Evolutionary conservation across 2,888 invertebrate species (phyloP).

Genomic region (Nasonia oneida): DNA sequence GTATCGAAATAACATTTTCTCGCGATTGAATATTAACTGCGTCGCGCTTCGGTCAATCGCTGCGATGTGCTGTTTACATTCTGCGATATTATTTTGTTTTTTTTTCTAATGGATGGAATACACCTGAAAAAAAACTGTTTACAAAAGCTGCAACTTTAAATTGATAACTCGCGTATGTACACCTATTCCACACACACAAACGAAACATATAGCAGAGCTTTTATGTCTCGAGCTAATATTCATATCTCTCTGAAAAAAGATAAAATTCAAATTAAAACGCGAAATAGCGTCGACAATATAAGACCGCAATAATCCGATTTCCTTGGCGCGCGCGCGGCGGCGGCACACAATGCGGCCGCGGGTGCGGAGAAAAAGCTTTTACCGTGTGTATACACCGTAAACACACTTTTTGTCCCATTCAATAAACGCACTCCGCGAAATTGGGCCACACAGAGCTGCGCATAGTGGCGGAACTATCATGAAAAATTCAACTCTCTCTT

Average conservation of each 20-base stretch:
- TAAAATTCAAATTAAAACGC: neutral
- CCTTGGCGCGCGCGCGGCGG: neutral
- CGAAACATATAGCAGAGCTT: neutral
- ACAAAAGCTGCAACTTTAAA: neutral
- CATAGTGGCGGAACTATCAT: neutral
- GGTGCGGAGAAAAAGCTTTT: neutral
- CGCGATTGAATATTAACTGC: neutral
- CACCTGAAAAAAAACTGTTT: neutral
- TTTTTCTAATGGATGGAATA: neutral
- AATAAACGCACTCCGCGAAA: neutral
- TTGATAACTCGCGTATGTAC: neutral
- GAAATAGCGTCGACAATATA: neutral
- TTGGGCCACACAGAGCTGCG: neutral
- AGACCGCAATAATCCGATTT: neutral
- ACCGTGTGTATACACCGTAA: neutral
- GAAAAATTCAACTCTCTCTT: constrained; percentile 4
- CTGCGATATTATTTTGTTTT: no score
- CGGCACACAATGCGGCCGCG: neutral
- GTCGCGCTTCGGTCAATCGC: neutral
- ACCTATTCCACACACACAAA: neutral
- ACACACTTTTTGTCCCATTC: neutral
- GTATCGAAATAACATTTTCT: neutral
- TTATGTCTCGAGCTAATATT: neutral
- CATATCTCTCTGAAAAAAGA: neutral
- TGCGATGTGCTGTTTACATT: neutral